Base-by-base conservation (phyloP, 2,113 vertebrate genomes). In the Microcebus ravelobensis region DNA sequence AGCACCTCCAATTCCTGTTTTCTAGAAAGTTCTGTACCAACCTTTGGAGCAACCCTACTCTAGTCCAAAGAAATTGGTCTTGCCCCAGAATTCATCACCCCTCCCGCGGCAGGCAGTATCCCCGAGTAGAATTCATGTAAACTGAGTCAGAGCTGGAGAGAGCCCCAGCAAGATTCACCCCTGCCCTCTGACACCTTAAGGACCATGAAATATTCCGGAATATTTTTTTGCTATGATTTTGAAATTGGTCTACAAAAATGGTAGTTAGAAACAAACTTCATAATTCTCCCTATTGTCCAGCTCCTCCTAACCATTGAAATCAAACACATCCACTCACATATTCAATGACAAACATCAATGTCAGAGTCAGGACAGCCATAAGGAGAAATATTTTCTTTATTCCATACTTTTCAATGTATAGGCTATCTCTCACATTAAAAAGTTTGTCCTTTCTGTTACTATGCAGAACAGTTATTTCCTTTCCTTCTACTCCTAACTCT, bases 331-430 rank as follows among this genome's bases (percentile, higher is more conserved):
- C 39, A 79, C 9, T 87, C 36, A 81, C 9, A 90, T 42, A 74
- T 84, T 65, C 52, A 92, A 92, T 94, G 52, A 20, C 25, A 84
- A 85, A 87, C 6, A 82, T 71, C 34, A 63, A 2, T 42, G 89
- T 94, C 88, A 93, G 55, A 73, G 63, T 80, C 57, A 61, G 11
- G 42, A 83, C 10, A 45, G 31, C 85, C 34, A 86, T 70, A 50
- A 74, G 71, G 29, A 91, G 73, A 90, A 83, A 90, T 39, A 89
- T n/a, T 94, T 79, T 77, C 13, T 79, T 84, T 90, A 15, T 21
- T 31, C 42, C 77, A 7, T 45, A 88, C 82, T 39, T 81, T 63
- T 82, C 18, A 20, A 82, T 79, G 42, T 48, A 61, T n/a, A 55
- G 83, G 3, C 21, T n/a, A 18, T 57, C 42, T 59, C 39, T 50